These are phyloP conservation scores for Eulemur coronatus DNA, from an alignment of 2,797 vertebrate genomes.

Conservation along the genomic window DNA sequence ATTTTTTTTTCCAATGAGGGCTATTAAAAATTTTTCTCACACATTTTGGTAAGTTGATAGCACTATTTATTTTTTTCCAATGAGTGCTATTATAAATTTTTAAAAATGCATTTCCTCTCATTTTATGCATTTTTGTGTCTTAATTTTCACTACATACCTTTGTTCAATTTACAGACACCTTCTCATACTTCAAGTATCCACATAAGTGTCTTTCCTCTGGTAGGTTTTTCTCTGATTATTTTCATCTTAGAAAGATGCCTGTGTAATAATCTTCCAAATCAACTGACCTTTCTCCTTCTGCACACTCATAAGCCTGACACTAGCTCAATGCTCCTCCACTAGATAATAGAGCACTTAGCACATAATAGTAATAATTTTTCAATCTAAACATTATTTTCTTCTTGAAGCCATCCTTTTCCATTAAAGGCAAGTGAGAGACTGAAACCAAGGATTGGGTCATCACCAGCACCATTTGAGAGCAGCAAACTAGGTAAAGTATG, in stretches of 20 bases:
- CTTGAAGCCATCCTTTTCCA: not conserved
- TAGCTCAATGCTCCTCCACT: not conserved
- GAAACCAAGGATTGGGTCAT: not conserved
- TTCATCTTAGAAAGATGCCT: not conserved
- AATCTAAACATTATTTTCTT: not conserved
- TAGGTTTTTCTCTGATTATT: not conserved
- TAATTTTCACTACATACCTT: not conserved
- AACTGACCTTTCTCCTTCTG: not conserved
- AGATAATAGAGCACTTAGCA: not conserved
- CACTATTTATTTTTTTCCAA: not conserved
- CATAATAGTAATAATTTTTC: not conserved
- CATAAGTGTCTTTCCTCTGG: not conserved
- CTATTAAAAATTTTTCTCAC: not conserved
- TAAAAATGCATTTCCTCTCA: not conserved
- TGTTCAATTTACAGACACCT: not conserved
- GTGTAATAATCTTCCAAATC: not conserved
- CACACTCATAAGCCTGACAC: not conserved
- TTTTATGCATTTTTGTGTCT: not conserved
- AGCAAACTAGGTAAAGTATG: not conserved
- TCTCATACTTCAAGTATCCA: not conserved
- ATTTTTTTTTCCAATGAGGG: not conserved
- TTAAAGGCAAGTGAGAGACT: not conserved
- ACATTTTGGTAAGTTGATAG: not conserved
- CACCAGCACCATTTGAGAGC: not conserved
- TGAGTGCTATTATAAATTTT: not conserved